Evolutionary conservation across 2,888 invertebrate species (phyloP).

Genomic region (Orchestes rusci): DNA sequence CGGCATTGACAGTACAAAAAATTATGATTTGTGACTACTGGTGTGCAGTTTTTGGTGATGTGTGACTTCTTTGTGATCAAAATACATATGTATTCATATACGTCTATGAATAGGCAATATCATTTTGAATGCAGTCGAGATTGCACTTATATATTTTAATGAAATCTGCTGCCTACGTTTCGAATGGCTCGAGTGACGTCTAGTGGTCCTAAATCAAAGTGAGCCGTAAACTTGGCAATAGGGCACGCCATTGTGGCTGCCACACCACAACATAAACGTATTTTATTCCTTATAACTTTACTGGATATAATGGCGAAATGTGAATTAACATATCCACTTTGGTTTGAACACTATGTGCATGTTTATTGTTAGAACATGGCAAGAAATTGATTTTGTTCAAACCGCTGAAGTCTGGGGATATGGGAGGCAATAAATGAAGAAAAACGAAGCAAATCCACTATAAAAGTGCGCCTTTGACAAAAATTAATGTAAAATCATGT

Average conservation of each 20-base stretch:
- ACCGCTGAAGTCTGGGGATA: too few species aligned
- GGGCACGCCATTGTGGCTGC: conserved; percentile 18
- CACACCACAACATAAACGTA: conserved; percentile 22
- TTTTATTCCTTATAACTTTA: conserved; percentile 25
- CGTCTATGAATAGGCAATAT: conserved; percentile 24
- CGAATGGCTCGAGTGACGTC: conserved; percentile 20
- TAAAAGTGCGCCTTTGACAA: too few species aligned
- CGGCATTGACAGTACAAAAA: too few species aligned
- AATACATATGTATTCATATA: too few species aligned
- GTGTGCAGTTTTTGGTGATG: too few species aligned
- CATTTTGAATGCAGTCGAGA: conserved; percentile 22
- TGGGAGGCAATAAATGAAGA: too few species aligned
- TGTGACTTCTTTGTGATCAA: too few species aligned
- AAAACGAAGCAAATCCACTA: too few species aligned
- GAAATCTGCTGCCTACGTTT: conserved; percentile 22
- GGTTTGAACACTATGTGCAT: conserved; percentile 11
- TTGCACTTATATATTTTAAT: conserved; percentile 25
- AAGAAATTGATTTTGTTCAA: too few species aligned
- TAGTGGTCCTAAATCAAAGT: conserved; percentile 25
- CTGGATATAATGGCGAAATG: conserved; percentile 22
- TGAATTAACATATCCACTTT: conserved; percentile 25
- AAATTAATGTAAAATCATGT: too few species aligned
- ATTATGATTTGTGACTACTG: too few species aligned
- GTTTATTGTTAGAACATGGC: conserved; percentile 10
- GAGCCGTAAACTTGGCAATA: conserved; percentile 23